Percentiles rank a stretch among this genome's conserved stretches.
Evolutionary conservation across 2,113 vertebrate genomes (phyloP).

Genomic region (Corythaeola cristata): DNA sequence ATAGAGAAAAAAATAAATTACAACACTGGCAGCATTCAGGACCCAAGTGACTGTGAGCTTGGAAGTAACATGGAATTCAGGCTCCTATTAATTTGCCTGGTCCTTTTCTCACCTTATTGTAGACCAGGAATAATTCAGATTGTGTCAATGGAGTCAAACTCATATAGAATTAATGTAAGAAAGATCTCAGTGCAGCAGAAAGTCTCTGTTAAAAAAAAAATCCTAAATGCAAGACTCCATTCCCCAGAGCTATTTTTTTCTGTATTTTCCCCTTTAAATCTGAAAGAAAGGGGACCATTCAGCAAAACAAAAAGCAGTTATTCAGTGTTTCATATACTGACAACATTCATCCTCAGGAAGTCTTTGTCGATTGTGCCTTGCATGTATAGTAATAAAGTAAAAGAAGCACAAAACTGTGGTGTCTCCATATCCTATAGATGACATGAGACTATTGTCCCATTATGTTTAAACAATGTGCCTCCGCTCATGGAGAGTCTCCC

Average conservation of each 20-base stretch:
- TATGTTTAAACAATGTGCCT: slow-evolving; percentile 62
- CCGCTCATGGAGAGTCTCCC: slow-evolving; percentile 40
- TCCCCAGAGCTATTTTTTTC: background rate
- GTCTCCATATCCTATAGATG: slow-evolving; percentile 62
- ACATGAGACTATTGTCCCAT: slow-evolving; percentile 56
- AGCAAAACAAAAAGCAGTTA: slow-evolving; percentile 71
- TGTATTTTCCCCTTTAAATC: slow-evolving; percentile 22
- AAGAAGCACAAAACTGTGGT: slow-evolving; percentile 64
- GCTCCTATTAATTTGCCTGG: background rate
- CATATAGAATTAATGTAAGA: background rate
- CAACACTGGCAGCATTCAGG: background rate
- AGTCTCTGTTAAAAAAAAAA: background rate
- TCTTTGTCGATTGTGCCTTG: slow-evolving; percentile 76
- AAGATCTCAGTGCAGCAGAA: background rate
- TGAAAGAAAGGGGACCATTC: slow-evolving; percentile 69
- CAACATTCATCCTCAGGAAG: slow-evolving; percentile 72
- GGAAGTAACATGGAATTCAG: background rate
- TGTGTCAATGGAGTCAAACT: background rate
- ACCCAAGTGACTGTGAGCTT: background rate
- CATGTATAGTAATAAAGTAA: slow-evolving; percentile 77
- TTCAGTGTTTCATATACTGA: slow-evolving; percentile 75
- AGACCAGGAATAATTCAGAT: background rate
- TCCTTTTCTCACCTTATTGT: background rate
- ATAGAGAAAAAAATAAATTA: background rate
- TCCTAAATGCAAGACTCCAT: background rate